Evolutionary conservation across 2,888 invertebrate species (phyloP).

Genomic region (Cheilosia urbana): DNA sequence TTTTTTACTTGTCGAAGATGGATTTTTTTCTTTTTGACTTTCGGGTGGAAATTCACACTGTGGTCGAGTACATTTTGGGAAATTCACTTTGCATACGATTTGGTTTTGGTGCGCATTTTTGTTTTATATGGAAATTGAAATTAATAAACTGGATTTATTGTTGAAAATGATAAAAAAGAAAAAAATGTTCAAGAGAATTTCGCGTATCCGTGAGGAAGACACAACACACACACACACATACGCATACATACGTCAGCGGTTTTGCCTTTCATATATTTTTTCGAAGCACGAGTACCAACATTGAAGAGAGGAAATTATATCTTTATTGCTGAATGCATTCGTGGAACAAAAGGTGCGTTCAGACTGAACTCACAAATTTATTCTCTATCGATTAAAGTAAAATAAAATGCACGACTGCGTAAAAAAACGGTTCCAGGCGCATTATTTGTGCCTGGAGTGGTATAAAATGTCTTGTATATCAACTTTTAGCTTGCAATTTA

Average conservation of each 20-base stretch:
- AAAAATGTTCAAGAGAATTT: slow-evolving; percentile 73
- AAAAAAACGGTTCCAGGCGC: no score
- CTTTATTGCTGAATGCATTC: slow-evolving; percentile 22
- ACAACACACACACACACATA: slow-evolving; percentile 75
- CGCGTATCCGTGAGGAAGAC: slow-evolving; percentile 75
- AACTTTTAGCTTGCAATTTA: no score
- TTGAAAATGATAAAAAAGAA: slow-evolving; percentile 71
- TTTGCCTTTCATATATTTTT: slow-evolving; percentile 70
- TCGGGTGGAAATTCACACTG: slow-evolving; percentile 50
- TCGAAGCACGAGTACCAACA: slow-evolving; percentile 42
- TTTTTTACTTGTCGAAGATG: slow-evolving; percentile 63
- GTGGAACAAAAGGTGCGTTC: not conserved
- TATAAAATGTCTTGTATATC: no score
- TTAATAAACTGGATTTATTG: slow-evolving; percentile 62
- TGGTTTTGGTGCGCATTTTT: slow-evolving; percentile 31
- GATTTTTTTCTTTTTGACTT: slow-evolving; percentile 58
- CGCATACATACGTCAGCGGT: slow-evolving; percentile 75
- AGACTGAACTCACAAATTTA: not conserved
- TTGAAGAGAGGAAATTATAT: not conserved
- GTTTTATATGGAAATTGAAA: slow-evolving; percentile 53
- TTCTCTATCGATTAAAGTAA: no score
- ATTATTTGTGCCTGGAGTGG: no score
- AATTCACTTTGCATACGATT: slow-evolving; percentile 55
- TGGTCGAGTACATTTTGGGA: slow-evolving; percentile 39
- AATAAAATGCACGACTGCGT: no score